Conservation (phyloP, 2,797 vertebrate genomes). For the Hemibagrus guttatus region DNA sequence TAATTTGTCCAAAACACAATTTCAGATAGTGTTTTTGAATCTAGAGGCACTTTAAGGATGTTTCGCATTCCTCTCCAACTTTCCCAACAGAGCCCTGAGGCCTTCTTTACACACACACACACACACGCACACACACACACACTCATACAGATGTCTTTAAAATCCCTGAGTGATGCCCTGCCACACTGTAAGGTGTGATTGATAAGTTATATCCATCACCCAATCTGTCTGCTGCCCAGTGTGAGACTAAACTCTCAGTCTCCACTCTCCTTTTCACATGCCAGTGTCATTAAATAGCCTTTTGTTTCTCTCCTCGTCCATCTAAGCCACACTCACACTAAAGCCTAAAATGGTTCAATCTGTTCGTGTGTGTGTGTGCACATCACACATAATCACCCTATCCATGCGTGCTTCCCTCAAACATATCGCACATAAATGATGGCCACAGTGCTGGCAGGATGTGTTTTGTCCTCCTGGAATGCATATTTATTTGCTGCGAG, state of each 20-base stretch:
- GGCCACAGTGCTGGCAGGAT: neutral
- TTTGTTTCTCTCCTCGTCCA: constrained; percentile 49
- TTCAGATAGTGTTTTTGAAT: neutral
- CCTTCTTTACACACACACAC: constrained; percentile 29
- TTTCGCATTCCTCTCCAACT: constrained; percentile 27
- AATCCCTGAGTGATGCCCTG: constrained; percentile 70
- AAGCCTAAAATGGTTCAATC: constrained; percentile 39
- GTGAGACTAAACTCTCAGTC: constrained; percentile 59
- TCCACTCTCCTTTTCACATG: constrained; percentile 59
- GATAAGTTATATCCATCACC: constrained; percentile 77
- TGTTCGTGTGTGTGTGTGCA: constrained; percentile 31
- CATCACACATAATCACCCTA: constrained; percentile 4
- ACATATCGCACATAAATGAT: constrained; percentile 24
- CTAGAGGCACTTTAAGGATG: neutral
- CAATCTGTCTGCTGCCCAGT: constrained; percentile 66
- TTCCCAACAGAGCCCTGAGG: constrained; percentile 29
- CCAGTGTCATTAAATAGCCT: constrained; percentile 41
- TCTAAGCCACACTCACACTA: constrained; percentile 50
- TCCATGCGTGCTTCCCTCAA: constrained; percentile 12
- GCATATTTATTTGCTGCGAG: constrained; percentile 42
- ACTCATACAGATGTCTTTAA: constrained; percentile 43
- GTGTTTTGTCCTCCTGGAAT: constrained; percentile 18
- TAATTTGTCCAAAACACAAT: neutral
- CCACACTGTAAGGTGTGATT: constrained; percentile 69
- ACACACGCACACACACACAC: constrained; percentile 28